Conservation (phyloP, 1,140 invertebrate species). For the Oncopodura yosiiana region DNA sequence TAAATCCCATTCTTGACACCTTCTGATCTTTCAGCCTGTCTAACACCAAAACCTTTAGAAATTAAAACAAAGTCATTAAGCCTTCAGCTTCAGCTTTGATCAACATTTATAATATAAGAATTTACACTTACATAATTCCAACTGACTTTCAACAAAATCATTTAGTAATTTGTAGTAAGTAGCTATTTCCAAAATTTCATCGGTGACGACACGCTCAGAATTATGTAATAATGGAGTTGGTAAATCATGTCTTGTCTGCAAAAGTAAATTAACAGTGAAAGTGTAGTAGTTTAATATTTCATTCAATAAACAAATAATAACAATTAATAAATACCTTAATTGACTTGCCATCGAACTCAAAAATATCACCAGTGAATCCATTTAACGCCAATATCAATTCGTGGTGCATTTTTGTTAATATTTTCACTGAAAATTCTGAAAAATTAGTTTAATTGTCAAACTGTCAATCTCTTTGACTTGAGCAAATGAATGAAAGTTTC, state of each 20-base stretch:
- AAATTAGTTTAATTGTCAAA: not conserved
- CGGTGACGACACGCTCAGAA: constrained; percentile 15
- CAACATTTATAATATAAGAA: not conserved
- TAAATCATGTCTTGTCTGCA: constrained; percentile 11
- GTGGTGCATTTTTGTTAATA: constrained; percentile 26
- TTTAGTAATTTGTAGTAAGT: constrained; percentile 16
- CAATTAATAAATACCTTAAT: constrained; percentile 12
- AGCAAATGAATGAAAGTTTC: too few species aligned
- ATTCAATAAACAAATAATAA: not conserved
- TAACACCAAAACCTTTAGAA: not conserved
- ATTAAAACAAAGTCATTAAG: not conserved
- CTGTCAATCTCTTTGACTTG: too few species aligned
- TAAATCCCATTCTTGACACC: constrained; percentile 18
- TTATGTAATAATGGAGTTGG: constrained; percentile 25
- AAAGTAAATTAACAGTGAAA: not conserved
- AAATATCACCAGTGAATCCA: constrained; percentile 27
- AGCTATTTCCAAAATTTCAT: constrained; percentile 29
- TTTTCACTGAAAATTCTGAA: not conserved
- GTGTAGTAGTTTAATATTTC: not conserved
- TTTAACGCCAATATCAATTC: constrained; percentile 29
- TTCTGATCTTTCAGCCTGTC: too few species aligned
- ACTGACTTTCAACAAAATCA: constrained; percentile 16
- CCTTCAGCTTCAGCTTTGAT: not conserved
- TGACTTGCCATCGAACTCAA: constrained; percentile 12
- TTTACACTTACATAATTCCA: constrained; percentile 11